Conservation (phyloP, 2,888 invertebrate genomes). For the Leptopilina drosophilae region DNA sequence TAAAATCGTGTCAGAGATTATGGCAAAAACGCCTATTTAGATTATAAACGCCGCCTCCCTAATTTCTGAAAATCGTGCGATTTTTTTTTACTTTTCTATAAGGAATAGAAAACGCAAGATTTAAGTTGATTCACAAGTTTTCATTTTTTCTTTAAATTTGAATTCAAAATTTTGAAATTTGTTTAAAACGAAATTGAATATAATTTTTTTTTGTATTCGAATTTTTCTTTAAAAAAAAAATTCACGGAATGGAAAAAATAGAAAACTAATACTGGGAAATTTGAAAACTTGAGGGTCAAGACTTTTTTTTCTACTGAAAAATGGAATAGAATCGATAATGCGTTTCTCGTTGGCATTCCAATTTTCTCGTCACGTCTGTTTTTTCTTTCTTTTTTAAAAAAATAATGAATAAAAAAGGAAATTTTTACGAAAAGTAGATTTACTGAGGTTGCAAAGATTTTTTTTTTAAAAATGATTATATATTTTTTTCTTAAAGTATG, state of each 20-base stretch:
- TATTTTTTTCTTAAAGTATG: background rate
- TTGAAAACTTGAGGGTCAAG: slow-evolving; percentile 13
- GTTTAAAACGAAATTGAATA: too few species aligned
- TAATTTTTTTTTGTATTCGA: too few species aligned
- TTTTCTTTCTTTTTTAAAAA: background rate
- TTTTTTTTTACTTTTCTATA: slow-evolving; percentile 36
- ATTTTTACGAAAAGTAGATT: slow-evolving; percentile 20
- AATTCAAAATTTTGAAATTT: background rate
- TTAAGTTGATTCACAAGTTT: background rate
- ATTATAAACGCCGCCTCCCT: background rate
- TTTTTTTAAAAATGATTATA: background rate
- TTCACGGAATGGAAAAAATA: too few species aligned
- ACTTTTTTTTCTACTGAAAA: slow-evolving; percentile 21
- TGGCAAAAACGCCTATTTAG: slow-evolving; percentile 11
- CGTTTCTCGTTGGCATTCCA: slow-evolving; percentile 35
- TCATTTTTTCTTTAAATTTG: background rate
- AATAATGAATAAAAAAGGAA: background rate
- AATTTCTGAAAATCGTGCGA: slow-evolving; percentile 1
- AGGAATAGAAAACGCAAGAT: background rate
- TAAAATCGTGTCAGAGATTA: slow-evolving; percentile 28
- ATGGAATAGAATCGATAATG: background rate
- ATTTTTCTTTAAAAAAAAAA: too few species aligned
- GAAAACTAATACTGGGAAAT: background rate
- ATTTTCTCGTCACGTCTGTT: background rate
- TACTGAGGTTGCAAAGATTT: background rate